A percentile compares a stretch with the other conserved stretches of the same genome.
phyloP scores from a whole-genome alignment of 1,140 invertebrate genomes.

The Anastrepha ludens region DNA sequence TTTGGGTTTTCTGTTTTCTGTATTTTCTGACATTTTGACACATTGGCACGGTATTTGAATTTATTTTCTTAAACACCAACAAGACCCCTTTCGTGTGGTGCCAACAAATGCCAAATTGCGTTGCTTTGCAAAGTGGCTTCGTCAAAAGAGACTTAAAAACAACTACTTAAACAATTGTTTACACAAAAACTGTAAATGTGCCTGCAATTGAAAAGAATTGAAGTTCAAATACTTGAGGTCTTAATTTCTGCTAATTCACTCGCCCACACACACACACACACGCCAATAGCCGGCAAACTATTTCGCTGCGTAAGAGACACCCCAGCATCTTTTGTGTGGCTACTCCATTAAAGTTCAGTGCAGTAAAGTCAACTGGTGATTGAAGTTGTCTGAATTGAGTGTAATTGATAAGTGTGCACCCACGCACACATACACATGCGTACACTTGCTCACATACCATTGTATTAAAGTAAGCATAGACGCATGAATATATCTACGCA shows the following conservation, averaged over 20 bases:
- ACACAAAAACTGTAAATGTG: constrained; percentile 12
- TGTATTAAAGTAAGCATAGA: background rate
- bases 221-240: constrained; percentile 4
- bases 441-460: background rate
- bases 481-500: background rate
- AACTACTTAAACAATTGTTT: constrained; percentile 44
- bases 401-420: constrained; percentile 46
- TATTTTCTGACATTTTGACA: background rate
- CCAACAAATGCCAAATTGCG: background rate
- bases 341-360: constrained; percentile 29
- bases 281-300: no score
- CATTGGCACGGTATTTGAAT: background rate
- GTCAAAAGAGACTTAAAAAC: constrained; percentile 9
- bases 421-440: background rate
- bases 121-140: background rate
- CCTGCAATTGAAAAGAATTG: constrained; percentile 27
- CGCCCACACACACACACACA: background rate
- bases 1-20: no score
- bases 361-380: background rate
- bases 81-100: background rate
- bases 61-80: background rate
- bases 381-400: constrained; percentile 31
- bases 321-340: constrained; percentile 1
- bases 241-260: background rate
- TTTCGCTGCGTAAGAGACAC: background rate